phyloP scores from a whole-genome alignment of 2,113 vertebrate genomes.

The Pogona vitticeps region DNA sequence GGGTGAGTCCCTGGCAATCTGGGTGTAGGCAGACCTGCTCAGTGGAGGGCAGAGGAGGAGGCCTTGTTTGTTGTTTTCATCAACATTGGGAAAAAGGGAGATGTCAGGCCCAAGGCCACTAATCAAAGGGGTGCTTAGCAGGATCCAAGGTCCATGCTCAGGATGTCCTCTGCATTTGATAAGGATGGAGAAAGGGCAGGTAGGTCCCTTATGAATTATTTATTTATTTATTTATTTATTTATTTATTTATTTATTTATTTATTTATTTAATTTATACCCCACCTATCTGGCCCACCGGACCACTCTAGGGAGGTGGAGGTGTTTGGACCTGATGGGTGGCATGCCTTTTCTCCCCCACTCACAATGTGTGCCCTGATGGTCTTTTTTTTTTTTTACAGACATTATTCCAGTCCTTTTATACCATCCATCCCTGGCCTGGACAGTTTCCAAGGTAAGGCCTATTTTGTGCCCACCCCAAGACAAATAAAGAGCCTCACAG shows the following conservation, averaged over 20 bases:
- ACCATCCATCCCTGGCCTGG: conserved; percentile 77
- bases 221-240: too few relatives aligned
- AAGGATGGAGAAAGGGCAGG: background rate
- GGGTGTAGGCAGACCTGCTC: too few relatives aligned
- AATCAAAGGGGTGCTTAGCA: too few relatives aligned
- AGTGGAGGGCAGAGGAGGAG: too few relatives aligned
- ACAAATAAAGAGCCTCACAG: background rate
- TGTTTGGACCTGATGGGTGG: too few relatives aligned
- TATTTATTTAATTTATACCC: too few relatives aligned
- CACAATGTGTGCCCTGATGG: background rate
- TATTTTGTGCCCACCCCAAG: too few relatives aligned
- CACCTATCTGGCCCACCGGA: too few relatives aligned
- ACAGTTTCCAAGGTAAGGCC: conserved; percentile 77
- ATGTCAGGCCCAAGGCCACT: background rate
- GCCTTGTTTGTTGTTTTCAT: too few relatives aligned
- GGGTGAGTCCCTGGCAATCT: conserved; percentile 61
- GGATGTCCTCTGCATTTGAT: background rate
- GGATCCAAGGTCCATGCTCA: background rate
- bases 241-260: too few relatives aligned
- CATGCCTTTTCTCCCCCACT: background rate
- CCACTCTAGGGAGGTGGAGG: background rate
- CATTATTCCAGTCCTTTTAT: conserved; percentile 80
- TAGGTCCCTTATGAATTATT: background rate
- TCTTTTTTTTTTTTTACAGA: conserved; percentile 56
- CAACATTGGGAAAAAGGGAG: background rate